A percentile compares a stretch with the other conserved stretches of the same genome.
Evolutionary conservation across 2,797 vertebrate genomes (phyloP).

Genomic region (Scarus forsteni): DNA sequence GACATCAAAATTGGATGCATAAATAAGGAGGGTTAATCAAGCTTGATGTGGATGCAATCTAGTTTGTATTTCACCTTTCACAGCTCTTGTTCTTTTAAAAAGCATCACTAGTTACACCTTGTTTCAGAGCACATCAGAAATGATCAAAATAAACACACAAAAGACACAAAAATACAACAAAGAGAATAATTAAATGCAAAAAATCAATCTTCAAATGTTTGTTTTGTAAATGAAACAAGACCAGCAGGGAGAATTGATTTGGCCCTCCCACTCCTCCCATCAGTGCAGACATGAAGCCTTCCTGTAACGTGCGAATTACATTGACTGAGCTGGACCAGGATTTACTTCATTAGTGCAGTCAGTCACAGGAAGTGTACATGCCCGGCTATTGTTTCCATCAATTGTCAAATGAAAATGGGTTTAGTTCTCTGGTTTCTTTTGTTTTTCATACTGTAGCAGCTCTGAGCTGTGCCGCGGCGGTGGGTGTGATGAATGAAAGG

Average conservation of each 20-base stretch:
- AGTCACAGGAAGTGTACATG: conserved; percentile 42
- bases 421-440: conserved; percentile 59
- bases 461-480: conserved; percentile 67
- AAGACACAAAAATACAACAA: not conserved
- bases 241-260: not conserved
- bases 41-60: conserved; percentile 69
- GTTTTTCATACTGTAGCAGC: conserved; percentile 61
- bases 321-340: conserved; percentile 42
- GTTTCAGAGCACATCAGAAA: not conserved
- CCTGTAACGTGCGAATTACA: conserved; percentile 51
- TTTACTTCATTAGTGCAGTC: conserved; percentile 38
- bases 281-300: conserved; percentile 49
- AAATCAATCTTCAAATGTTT: not conserved
- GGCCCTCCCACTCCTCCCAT: not conserved
- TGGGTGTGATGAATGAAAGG: conserved; percentile 75
- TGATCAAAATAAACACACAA: not conserved
- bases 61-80: conserved; percentile 15
- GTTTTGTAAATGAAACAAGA: not conserved
- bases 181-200: not conserved
- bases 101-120: conserved; percentile 1
- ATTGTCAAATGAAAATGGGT: conserved; percentile 73
- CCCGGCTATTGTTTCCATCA: conserved; percentile 75
- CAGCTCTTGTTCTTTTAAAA: conserved; percentile 3
- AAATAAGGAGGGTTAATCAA: conserved; percentile 76
- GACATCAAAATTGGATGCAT: conserved; percentile 53